Evolutionary conservation across 2,113 vertebrate species (phyloP).

Genomic region (Verasper variegatus): DNA sequence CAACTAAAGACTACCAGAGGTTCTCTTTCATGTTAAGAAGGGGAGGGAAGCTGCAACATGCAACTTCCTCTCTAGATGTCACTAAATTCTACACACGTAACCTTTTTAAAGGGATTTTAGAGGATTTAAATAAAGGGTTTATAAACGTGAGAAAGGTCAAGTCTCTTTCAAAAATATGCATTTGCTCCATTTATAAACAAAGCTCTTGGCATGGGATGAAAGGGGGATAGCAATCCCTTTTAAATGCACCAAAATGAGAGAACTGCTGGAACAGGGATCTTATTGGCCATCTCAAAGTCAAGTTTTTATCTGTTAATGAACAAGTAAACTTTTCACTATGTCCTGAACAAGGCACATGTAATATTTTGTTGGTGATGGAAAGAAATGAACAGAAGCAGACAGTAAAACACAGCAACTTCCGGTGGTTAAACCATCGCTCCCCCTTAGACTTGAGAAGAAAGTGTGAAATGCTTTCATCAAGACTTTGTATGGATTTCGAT

Average conservation of each 20-base stretch:
- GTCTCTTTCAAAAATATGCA: slow-evolving; percentile 83
- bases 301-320: slow-evolving; percentile 53
- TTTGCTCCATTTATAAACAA: slow-evolving; percentile 58
- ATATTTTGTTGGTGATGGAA: slow-evolving; percentile 47
- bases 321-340: slow-evolving; percentile 53
- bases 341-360: slow-evolving; percentile 46
- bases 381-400: slow-evolving; percentile 41
- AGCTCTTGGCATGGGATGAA: slow-evolving; percentile 72
- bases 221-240: slow-evolving; percentile 82
- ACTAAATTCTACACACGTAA: no score
- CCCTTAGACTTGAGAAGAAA: slow-evolving; percentile 76
- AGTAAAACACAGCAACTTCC: slow-evolving; percentile 46
- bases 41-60: no score
- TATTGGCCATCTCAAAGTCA: slow-evolving; percentile 74
- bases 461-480: slow-evolving; percentile 78
- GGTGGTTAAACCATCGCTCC: slow-evolving; percentile 65
- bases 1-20: no score
- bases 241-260: slow-evolving; percentile 75
- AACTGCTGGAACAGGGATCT: slow-evolving; percentile 74
- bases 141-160: slow-evolving; percentile 61
- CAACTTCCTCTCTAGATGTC: no score
- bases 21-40: no score
- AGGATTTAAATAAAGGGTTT: not conserved
- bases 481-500: slow-evolving; percentile 76
- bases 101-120: not conserved